These are phyloP conservation scores for Muscidifurax raptorellus DNA, from an alignment of 1,140 invertebrate genomes.

Conservation along the genomic window DNA sequence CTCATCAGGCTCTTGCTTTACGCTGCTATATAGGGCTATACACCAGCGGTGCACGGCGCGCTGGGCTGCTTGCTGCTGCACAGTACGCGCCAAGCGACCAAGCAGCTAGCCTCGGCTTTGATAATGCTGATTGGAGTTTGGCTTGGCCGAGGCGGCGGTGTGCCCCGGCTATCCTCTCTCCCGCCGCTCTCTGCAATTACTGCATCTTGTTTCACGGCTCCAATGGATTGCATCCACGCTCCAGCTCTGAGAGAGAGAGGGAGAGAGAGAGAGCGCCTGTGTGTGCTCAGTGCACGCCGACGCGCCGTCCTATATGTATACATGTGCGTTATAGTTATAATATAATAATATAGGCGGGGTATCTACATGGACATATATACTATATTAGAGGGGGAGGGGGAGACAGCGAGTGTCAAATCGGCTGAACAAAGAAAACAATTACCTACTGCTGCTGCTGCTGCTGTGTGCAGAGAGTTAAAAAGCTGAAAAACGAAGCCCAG, in stretches of 20 bases:
- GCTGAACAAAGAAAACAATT: not conserved
- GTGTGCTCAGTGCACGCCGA: no score
- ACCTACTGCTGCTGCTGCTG: not conserved
- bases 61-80: no score
- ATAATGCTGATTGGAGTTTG: constrained; percentile 71
- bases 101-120: constrained; percentile 60
- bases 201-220: constrained; percentile 53
- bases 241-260: no score
- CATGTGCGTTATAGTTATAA: no score
- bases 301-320: no score
- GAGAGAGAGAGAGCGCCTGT: no score
- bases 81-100: constrained; percentile 43
- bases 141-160: constrained; percentile 38
- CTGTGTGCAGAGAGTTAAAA: not conserved
- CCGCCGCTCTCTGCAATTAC: constrained; percentile 56
- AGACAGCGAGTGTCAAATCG: not conserved
- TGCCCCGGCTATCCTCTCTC: not conserved
- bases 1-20: constrained; percentile 26
- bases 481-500: not conserved
- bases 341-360: no score
- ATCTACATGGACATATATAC: no score
- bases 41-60: no score
- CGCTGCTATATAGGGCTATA: no score
- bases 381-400: no score
- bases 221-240: constrained; percentile 28